Evolutionary conservation across 2,113 vertebrate species (phyloP).

Genomic region (Entelurus aequoreus): DNA sequence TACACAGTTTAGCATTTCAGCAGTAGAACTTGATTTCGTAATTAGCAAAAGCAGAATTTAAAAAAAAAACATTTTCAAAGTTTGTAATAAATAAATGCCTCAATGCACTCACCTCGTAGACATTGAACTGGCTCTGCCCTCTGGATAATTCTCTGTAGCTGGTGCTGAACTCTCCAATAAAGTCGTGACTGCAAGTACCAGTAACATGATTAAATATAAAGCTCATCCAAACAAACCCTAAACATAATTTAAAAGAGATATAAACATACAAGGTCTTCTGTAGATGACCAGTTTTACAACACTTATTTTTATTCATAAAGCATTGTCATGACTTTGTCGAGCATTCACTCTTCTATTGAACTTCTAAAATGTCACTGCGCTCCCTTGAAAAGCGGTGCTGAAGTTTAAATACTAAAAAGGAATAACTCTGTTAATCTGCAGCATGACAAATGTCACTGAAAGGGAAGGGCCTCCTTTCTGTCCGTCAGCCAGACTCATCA

Average conservation of each 20-base stretch:
- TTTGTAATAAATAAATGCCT: not conserved
- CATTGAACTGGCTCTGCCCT: conserved; percentile 95
- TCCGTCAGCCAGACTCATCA: conserved; percentile 28
- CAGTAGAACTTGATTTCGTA: not conserved
- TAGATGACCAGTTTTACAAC: not conserved
- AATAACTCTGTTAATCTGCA: conserved; percentile 32
- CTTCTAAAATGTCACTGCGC: conserved; percentile 9
- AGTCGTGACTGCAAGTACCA: conserved; percentile 81
- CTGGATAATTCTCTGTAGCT: conserved; percentile 93
- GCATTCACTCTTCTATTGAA: conserved; percentile 1
- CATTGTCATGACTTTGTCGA: not conserved
- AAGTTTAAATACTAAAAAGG: conserved; percentile 16
- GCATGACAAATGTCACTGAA: conserved; percentile 5
- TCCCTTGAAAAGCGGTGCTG: not conserved
- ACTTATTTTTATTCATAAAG: not conserved
- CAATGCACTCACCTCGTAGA: conserved; percentile 83
- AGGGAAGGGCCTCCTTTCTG: conserved; percentile 1
- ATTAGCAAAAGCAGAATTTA: not conserved
- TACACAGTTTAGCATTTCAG: not conserved
- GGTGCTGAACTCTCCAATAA: conserved; percentile 96
- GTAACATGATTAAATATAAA: not conserved
- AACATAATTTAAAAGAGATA: not conserved
- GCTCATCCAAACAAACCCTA: not conserved
- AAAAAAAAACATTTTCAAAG: too few relatives aligned
- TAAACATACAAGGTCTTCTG: not conserved